Base-by-base conservation (phyloP, 2,888 invertebrate genomes). In the Chelonus formosanus region DNA sequence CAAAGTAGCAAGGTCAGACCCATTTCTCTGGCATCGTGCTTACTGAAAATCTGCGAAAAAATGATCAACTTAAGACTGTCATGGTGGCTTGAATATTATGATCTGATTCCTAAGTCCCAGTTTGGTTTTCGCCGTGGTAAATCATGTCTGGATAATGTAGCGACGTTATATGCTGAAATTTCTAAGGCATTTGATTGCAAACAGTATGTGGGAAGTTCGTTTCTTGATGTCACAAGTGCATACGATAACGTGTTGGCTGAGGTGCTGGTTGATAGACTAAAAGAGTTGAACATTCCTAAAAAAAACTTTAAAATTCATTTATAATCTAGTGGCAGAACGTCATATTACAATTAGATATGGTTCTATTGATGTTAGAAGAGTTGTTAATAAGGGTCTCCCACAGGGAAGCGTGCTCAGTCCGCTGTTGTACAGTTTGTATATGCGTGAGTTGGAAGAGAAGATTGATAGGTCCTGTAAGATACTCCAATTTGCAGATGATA, bases 21-120 rank as follows among this genome's bases (percentile, higher is more conserved):
- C 4, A 72, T 72, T 20, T 50, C 66, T 5, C 56, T 71, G 3
- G 63, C 67, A 3, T 65, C 63, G 20, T 68, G 70, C 56, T 5
- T 71, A 6, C 56, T 64, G 20, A 74, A 70, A 64, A 48, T 71
- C 2, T 70, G 59, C 60, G 68, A 69, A 67, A 65, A 63, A 44
- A 44, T 70, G 36, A 45, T 70, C 8, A 65, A 70, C 44, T 66
- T 48, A 36, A 59, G 69, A 57, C 47, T 71, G 10, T 67, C 67
- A 50, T 67, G 58, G 63, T 68, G 59, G 59, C n/a, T 67, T 31
- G 69, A 69, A 53, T 59, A 52, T 3, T 44, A 65, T 10, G 31
- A 54, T 2, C 8, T 64, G 3, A 40, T 66, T 36, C 71, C 68
- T 1, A 8, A 31, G n/a, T 50, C 5, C 7, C 69, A 71, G n/a